Base-by-base conservation (phyloP, 2,797 vertebrate genomes). In the Ibycter americanus region DNA sequence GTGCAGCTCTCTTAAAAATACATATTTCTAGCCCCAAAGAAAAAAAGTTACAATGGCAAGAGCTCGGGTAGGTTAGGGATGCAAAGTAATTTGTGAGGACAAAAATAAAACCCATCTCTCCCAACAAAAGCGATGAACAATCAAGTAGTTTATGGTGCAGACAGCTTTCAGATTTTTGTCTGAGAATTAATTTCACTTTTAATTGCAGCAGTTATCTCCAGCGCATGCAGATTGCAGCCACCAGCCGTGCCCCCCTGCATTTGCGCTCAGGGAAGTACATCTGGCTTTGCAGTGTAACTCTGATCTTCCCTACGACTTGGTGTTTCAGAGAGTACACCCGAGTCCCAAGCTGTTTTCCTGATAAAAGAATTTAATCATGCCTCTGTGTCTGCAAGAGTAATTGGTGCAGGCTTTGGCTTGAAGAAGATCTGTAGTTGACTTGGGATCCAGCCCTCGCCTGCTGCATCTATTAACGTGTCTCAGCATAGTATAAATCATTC, bases 251-350 rank as follows among this genome's bases (percentile, higher is more conserved):
- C 40, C 59, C 8, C 3, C 3, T 7, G 27, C 32, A 2, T 10
- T 40, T 23, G 54, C 8, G 74, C 66, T 20, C 25, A 0, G 67
- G 51, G 29, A 9, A 26, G 1, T 3, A 0, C 25, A 0, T 9
- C 0, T 0, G 44, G 40, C 44, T 71, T 5, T 19, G 67, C 16
- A 2, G 3, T 1, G 63, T 8, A 9, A 15, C 42, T 25, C 81
- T 8, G 63, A 55, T 63, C 31, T 15, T 27, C 71, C 61, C 49
- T 11, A 4, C 0, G 4, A 0, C 25, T 5, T 18, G 8, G 36
- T 13, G 73, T 38, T 52, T 12, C 21, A 1, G 47, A 42, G 34
- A 16, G 66, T 8, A 6, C 9, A 8, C 21, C 52, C 0, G 0
- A 21, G 44, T 49, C 38, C 58, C 56, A 4, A 9, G n/a, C 42